Conservation (phyloP, 2,113 vertebrate genomes). For the Paracanthobrama guichenoti region DNA sequence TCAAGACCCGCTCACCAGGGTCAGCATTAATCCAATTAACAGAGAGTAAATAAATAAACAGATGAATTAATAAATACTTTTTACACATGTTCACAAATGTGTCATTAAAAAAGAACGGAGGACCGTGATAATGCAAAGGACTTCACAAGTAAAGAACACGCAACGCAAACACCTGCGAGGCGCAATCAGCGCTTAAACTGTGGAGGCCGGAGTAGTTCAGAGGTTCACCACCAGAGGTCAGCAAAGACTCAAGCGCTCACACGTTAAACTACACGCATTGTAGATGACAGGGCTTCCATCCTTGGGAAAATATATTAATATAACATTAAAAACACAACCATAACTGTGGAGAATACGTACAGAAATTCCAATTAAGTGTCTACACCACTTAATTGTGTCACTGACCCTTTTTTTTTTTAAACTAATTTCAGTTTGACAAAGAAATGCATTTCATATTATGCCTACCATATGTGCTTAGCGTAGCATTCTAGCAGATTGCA, state of each 20-base stretch:
- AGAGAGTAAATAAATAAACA: conserved; percentile 12
- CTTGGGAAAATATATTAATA: background rate
- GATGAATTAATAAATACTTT: too few relatives aligned
- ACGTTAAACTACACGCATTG: background rate
- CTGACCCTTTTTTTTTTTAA: too few relatives aligned
- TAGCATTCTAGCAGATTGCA: background rate
- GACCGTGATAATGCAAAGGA: background rate
- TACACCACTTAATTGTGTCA: background rate
- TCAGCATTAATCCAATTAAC: background rate
- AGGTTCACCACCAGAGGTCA: conserved; percentile 31
- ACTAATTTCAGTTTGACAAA: background rate
- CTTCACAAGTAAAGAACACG: too few relatives aligned
- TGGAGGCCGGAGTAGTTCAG: background rate
- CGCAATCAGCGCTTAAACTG: background rate
- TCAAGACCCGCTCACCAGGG: background rate
- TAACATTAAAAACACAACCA: background rate
- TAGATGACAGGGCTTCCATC: background rate
- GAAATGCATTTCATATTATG: background rate
- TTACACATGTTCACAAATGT: background rate
- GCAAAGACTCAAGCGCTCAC: background rate
- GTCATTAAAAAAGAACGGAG: background rate
- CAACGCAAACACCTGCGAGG: conserved; percentile 2
- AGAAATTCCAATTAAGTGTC: background rate
- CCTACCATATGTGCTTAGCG: background rate
- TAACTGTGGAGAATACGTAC: background rate